These are phyloP conservation scores for Gracilinanus agilis DNA, from an alignment of 2,113 vertebrate species.

Conservation along the genomic window DNA sequence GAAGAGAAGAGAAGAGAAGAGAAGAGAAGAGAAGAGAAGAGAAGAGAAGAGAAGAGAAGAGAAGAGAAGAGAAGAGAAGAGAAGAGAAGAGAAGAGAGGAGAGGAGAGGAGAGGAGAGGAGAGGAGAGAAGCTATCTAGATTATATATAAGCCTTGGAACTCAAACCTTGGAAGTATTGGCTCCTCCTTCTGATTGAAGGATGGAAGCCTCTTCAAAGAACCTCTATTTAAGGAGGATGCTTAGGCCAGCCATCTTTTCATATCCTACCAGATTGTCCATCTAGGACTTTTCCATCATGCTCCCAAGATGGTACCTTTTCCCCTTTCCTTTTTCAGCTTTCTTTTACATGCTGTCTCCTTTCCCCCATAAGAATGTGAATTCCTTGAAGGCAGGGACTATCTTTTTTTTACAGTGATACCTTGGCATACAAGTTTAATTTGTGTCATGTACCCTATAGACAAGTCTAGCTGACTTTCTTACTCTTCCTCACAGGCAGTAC, in stretches of 20 bases:
- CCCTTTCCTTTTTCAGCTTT: neutral
- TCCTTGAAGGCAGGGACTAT: too few species aligned
- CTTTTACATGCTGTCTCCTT: too few species aligned
- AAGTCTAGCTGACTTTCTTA: neutral
- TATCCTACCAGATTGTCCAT: neutral
- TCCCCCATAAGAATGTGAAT: too few species aligned
- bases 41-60: too few species aligned
- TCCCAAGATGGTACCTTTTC: neutral
- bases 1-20: too few species aligned
- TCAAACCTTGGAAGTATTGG: too few species aligned
- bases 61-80: too few species aligned
- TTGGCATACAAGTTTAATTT: neutral
- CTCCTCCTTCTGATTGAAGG: neutral
- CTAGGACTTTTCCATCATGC: neutral
- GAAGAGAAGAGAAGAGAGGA: too few species aligned
- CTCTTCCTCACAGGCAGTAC: neutral
- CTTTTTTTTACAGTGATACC: neutral
- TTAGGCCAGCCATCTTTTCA: neutral
- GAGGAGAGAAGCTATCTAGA: too few species aligned
- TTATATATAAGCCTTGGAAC: too few species aligned
- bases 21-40: too few species aligned
- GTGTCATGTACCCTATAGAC: neutral
- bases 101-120: too few species aligned
- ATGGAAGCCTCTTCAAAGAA: neutral
- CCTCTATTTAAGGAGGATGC: neutral